phyloP scores from a whole-genome alignment of 2,888 invertebrate species.

The Cerceris ruficornis region DNA sequence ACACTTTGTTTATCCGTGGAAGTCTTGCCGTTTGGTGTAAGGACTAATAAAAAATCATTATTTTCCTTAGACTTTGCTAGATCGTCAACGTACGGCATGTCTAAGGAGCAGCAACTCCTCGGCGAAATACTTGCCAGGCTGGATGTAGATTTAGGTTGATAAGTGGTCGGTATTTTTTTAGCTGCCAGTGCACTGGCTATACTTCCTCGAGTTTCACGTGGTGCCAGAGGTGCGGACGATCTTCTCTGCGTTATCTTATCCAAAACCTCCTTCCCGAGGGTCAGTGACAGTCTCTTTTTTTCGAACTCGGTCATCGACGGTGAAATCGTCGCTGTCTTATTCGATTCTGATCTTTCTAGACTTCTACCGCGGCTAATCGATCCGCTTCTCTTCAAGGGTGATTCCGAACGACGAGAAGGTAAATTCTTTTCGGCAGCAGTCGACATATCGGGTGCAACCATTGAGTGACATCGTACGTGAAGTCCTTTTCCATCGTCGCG shows the following conservation, averaged over 20 bases:
- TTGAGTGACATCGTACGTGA: slow-evolving; percentile 79
- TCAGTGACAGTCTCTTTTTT: slow-evolving; percentile 88
- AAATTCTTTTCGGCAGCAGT: slow-evolving; percentile 20
- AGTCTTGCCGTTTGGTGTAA: slow-evolving; percentile 79
- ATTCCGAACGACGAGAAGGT: slow-evolving; percentile 22
- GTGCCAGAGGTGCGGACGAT: slow-evolving; percentile 71
- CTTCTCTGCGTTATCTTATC: slow-evolving; percentile 84
- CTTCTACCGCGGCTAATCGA: slow-evolving; percentile 73
- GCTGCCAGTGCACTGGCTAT: slow-evolving; percentile 84
- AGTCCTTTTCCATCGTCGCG: slow-evolving; percentile 68
- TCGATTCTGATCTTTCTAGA: slow-evolving; percentile 65
- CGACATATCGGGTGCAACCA: slow-evolving; percentile 68
- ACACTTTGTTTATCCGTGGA: slow-evolving; percentile 74
- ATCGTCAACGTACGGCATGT: slow-evolving; percentile 12
- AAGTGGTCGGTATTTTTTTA: slow-evolving; percentile 65
- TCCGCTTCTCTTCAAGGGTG: slow-evolving; percentile 67
- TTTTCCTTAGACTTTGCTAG: slow-evolving; percentile 65
- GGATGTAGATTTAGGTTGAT: background rate
- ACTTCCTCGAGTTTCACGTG: slow-evolving; percentile 84
- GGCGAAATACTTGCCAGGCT: slow-evolving; percentile 48
- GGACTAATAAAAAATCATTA: slow-evolving; percentile 81
- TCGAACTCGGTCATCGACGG: slow-evolving; percentile 85
- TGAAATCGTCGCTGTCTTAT: slow-evolving; percentile 43
- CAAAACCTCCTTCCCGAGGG: slow-evolving; percentile 88
- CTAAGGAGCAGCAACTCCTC: slow-evolving; percentile 53